Evolutionary conservation across 2,113 vertebrate genomes (phyloP), one percentile per base, ranked within the genome.

Genomic region (Brachypodius melanocephalos): DNA sequence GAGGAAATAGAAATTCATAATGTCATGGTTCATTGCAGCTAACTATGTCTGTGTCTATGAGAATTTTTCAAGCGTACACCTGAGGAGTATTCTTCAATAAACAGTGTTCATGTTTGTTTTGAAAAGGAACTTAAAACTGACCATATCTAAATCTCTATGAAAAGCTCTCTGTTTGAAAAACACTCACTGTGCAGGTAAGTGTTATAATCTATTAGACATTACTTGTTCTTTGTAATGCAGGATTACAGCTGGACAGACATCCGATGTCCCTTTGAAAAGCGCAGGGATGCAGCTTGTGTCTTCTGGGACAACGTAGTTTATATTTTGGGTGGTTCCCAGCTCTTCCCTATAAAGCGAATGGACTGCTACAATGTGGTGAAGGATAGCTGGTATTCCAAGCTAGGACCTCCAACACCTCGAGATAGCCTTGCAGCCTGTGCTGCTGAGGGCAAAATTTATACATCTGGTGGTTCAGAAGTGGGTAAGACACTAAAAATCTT

Each of bases 231-330:
- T 83, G 89, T 96, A 81, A 97, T 96, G 93, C 96, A 99, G 99
- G 99, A 99, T 97, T 99, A 99, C 95, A 99, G 98, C 97, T 99
- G 99, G 99, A 98, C 99, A 86, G 99, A 99, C 95, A 99, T 99
- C 93, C 99, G 99, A 94, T 99, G 99, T 96, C 99, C 99, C 72
- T 99, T 99, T 96, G 99, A 99, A 98, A 99, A 99, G 96, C 98
- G 99, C 31, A 98, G 99, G 76, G 99, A 99, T 57, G 99, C 99
- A 93, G 98, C 99, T 15, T 98, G 98, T 43, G 97, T 99, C 92
- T 99, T 99, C 97, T 99, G 99, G 99, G 99, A 99, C 98, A 99
- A 99, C 31, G 99, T 99, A 84, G 99, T 99, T 66, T 99, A 99
- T 98, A 99, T 99, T 97, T 98, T 99, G 96, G 99, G 99, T 67